Conservation (phyloP, 2,113 vertebrate genomes). For the Cyanoramphus novaezelandiae region DNA sequence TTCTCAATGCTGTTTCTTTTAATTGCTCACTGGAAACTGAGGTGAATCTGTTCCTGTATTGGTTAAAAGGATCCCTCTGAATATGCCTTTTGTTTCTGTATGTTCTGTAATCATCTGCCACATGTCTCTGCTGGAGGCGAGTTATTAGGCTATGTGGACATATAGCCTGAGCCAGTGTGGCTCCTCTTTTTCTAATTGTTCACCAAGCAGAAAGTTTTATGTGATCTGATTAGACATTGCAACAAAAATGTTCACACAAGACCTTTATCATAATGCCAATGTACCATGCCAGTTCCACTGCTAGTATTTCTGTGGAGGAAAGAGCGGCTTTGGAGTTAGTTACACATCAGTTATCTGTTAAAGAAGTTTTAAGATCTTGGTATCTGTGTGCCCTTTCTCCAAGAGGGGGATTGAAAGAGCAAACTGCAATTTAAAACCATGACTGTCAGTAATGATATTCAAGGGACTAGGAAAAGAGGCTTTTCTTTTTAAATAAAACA, state of each 20-base stretch:
- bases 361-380: slow-evolving; percentile 1
- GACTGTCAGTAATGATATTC: slow-evolving; percentile 34
- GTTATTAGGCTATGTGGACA: background rate
- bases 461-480: background rate
- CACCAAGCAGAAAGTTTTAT: background rate
- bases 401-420: background rate
- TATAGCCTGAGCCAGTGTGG: background rate
- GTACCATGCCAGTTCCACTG: background rate
- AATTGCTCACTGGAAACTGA: background rate
- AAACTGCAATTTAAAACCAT: slow-evolving; percentile 28
- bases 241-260: background rate
- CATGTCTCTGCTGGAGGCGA: background rate
- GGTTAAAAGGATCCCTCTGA: background rate
- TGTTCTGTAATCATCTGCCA: background rate
- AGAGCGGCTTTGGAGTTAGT: background rate
- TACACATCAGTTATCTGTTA: background rate
- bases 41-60: background rate
- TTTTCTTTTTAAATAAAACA: slow-evolving; percentile 60
- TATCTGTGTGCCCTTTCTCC: background rate
- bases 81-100: background rate
- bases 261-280: background rate
- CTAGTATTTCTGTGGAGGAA: background rate
- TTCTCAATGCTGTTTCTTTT: background rate
- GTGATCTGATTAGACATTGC: background rate
- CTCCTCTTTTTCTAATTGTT: background rate